Base-by-base conservation (phyloP, 2,113 vertebrate genomes). In the Phalacrocorax carbo region DNA sequence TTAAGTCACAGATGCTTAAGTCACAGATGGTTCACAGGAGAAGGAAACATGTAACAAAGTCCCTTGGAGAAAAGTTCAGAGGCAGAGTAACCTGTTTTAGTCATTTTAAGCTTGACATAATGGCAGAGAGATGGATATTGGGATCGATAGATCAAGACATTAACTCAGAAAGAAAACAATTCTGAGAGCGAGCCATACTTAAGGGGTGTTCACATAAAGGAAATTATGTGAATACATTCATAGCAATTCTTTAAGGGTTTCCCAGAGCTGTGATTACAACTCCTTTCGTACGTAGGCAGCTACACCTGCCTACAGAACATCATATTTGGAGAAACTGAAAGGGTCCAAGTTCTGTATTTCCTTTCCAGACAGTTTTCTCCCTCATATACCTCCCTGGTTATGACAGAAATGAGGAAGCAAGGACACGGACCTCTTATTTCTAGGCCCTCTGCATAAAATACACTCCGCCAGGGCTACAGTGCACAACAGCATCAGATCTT, bases 231-330 rank as follows among this genome's bases (percentile, higher is more conserved):
- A 65, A 52, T 8, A 7, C 0, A 7, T n/a, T 52, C 15, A 46
- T 2, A 70, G 34, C 25, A 49, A 36, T 30, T 71, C 32, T 73
- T 46, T 6, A 27, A 54, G 7, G 25, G 27, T 51, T 82, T 58
- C 40, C 51, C 69, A 84, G 38, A 73, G 52, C 62, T 66, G 4
- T 6, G 15, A 66, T 75, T 49, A 23, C 27, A 72, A 15, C 16
- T 61, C 25, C 1, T 1, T 52, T 29, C 54, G n/a, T 0, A 42
- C 49, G n/a, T 0, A 42, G 42, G 22, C 42, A 78, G 54, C 48
- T 72, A 13, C 21, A 21, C 3, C n/a, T 80, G 14, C 46, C 58
- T 54, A 26, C 13, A 40, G 54, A 77, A 40, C 6, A 30, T 7
- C 6, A 0, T 10, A 26, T 60, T 13, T 22, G 2, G 20, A 68